Conservation (phyloP, 35 echinoderm and acorn worm species). For the Heliocidaris erythrogramma region DNA sequence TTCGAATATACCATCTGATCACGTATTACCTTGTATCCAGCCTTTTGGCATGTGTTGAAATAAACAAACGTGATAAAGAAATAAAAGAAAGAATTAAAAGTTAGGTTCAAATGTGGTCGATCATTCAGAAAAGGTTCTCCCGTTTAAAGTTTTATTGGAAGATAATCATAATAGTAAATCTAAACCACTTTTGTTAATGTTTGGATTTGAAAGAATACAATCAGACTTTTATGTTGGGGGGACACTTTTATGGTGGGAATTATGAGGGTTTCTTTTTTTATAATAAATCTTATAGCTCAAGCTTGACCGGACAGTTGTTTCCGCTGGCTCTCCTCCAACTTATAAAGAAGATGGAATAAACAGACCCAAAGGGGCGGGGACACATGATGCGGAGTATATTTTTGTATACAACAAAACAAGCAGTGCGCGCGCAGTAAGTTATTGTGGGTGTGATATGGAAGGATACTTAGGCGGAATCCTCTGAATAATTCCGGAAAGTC, state of each 20-base stretch:
- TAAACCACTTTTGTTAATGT: not conserved
- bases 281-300: not conserved
- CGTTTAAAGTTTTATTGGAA: not conserved
- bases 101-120: not conserved
- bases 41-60: not conserved
- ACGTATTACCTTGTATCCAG: not conserved
- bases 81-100: not conserved
- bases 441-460: too few species aligned
- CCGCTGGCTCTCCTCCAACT: not conserved
- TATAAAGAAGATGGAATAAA: not conserved
- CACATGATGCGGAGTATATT: not conserved
- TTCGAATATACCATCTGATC: not conserved
- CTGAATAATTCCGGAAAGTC: too few species aligned
- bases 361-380: not conserved
- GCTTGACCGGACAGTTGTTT: not conserved
- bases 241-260: not conserved
- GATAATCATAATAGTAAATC: not conserved
- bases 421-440: too few species aligned
- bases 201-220: not conserved
- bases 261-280: slow-evolving; percentile 10
- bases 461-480: too few species aligned
- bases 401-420: not conserved
- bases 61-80: not conserved
- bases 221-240: not conserved
- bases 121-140: not conserved